Evolutionary conservation across 2,797 vertebrate genomes (phyloP).

Genomic region (Pangasius krempfi): DNA sequence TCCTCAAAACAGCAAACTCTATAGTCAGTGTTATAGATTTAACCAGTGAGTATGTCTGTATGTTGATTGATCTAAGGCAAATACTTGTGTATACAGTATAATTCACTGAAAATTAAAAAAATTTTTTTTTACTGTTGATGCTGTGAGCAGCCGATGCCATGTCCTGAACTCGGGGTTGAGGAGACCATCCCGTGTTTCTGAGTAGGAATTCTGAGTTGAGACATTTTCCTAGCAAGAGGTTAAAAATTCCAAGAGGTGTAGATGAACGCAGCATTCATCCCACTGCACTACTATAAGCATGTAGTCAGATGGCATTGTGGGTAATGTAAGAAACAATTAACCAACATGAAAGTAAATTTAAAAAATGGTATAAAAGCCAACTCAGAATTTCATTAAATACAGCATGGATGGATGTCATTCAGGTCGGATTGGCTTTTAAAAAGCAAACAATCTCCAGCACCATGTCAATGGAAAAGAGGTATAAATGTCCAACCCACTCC

Average conservation of each 20-base stretch:
- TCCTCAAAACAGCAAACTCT: not conserved
- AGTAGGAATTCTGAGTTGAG: not conserved
- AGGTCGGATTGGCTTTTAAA: not conserved
- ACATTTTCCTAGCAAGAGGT: not conserved
- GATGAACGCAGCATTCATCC: not conserved
- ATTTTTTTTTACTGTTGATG: not conserved
- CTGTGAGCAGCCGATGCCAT: not conserved
- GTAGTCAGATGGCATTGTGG: not conserved
- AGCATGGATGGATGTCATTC: not conserved
- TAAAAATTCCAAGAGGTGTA: not conserved
- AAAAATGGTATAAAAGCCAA: not conserved
- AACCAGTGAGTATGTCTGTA: not conserved
- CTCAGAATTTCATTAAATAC: not conserved
- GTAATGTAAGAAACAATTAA: not conserved
- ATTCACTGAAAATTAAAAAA: not conserved
- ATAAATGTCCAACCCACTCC: not conserved
- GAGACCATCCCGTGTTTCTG: not conserved
- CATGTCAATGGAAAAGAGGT: not conserved
- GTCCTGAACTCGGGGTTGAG: too few species aligned
- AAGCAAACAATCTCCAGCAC: not conserved
- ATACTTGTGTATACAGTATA: not conserved
- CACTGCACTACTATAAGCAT: not conserved
- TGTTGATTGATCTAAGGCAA: not conserved
- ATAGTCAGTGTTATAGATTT: not conserved
- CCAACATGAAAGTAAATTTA: too few species aligned